Conservation (phyloP, 2,113 vertebrate species). For the Saguinus imperator region DNA sequence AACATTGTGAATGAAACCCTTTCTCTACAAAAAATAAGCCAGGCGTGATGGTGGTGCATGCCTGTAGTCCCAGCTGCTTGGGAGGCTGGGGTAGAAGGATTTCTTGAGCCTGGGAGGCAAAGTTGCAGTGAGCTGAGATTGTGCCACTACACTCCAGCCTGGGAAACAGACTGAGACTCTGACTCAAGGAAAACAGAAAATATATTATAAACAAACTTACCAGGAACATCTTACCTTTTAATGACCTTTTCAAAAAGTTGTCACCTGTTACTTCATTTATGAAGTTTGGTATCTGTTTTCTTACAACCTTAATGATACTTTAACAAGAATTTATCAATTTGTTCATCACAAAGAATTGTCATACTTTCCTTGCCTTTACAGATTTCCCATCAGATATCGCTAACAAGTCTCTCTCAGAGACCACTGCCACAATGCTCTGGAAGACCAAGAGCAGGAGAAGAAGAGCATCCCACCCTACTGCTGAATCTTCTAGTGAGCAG, state of each 20-base stretch:
- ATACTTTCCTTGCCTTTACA: conserved; percentile 72
- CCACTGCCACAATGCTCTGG: conserved; percentile 88
- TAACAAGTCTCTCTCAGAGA: conserved; percentile 91
- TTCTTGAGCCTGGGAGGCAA: no score
- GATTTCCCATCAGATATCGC: conserved; percentile 95
- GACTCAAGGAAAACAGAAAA: no score
- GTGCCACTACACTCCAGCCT: no score
- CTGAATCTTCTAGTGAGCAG: conserved; percentile 93
- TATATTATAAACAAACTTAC: background rate
- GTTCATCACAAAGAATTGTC: background rate
- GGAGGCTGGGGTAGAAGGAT: no score
- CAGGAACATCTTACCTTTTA: conserved; percentile 17
- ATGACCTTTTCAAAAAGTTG: background rate
- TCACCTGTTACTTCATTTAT: conserved; percentile 9
- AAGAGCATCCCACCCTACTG: conserved; percentile 89
- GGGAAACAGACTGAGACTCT: no score
- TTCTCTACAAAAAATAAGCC: no score
- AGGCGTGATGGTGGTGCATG: no score
- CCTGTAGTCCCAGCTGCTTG: no score
- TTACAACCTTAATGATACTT: background rate
- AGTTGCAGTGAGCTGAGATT: no score
- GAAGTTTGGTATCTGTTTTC: background rate
- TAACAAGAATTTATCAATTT: background rate
- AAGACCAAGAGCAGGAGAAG: conserved; percentile 91
- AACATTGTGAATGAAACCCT: no score